These are phyloP conservation scores for Denticeps clupeoides DNA, from an alignment of 2,797 vertebrate genomes.

Conservation along the genomic window DNA sequence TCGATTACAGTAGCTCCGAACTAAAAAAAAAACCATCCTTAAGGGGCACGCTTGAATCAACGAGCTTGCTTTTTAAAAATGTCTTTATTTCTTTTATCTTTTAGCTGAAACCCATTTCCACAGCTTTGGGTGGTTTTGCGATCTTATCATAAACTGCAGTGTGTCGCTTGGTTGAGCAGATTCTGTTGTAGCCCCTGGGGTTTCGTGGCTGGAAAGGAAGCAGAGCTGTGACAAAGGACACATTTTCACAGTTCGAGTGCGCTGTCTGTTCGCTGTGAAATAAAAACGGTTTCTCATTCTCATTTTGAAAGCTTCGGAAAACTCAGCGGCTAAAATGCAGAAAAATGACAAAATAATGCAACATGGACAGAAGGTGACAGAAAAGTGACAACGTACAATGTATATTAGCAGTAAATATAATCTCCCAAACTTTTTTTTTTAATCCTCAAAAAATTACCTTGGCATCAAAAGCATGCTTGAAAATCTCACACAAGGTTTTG, in stretches of 20 bases:
- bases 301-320: neutral
- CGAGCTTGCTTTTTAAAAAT: too few relatives aligned
- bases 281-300: neutral
- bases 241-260: neutral
- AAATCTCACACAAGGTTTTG: constrained; percentile 96
- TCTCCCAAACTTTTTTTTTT: neutral
- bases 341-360: too few relatives aligned
- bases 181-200: constrained; percentile 28
- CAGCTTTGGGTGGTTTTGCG: constrained; percentile 34
- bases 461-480: constrained; percentile 95
- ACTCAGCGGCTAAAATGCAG: too few relatives aligned
- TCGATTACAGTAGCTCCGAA: constrained; percentile 44
- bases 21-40: constrained; percentile 30
- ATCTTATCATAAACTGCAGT: constrained; percentile 44
- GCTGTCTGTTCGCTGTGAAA: constrained; percentile 7
- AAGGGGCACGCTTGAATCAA: constrained; percentile 39
- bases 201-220: constrained; percentile 31
- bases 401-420: too few relatives aligned
- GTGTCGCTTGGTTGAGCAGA: constrained; percentile 34
- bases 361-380: neutral
- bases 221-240: constrained; percentile 30
- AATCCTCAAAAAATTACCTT: constrained; percentile 62
- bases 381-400: neutral
- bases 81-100: too few relatives aligned
- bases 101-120: constrained; percentile 41